phyloP scores from a whole-genome alignment of 2,797 vertebrate species.

The Myotis planiceps region DNA sequence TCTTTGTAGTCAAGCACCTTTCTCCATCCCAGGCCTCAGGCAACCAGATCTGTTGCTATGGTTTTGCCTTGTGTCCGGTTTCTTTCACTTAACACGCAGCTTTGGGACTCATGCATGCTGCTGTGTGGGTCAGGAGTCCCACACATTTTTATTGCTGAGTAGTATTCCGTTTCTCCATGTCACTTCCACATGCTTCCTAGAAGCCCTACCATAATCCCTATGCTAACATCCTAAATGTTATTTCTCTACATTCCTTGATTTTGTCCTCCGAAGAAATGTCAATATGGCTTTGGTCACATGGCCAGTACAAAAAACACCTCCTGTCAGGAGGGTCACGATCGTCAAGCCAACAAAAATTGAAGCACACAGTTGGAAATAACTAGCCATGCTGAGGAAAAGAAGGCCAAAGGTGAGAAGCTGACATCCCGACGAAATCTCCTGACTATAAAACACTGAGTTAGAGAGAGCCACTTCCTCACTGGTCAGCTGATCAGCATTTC shows the following conservation, averaged over 20 bases:
- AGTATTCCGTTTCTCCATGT: not conserved
- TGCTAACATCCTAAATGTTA: not conserved
- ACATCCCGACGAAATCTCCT: not conserved
- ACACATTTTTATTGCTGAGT: not conserved
- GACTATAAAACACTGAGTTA: not conserved
- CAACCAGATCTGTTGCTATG: not conserved
- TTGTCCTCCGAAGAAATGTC: not conserved
- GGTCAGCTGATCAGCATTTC: not conserved
- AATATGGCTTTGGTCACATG: not conserved
- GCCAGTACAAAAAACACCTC: not conserved
- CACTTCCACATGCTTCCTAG: not conserved
- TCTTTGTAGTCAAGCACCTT: not conserved
- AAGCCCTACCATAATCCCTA: not conserved
- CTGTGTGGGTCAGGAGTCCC: not conserved
- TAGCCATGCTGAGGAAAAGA: not conserved
- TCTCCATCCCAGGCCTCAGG: not conserved
- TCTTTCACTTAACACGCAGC: not conserved
- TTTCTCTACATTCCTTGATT: constrained; percentile 39
- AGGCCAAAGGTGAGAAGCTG: not conserved
- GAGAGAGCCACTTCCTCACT: not conserved
- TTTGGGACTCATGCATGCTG: not conserved
- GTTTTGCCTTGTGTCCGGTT: not conserved
- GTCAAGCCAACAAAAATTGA: not conserved
- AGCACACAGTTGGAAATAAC: not conserved
- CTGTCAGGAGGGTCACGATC: not conserved